Base-by-base conservation (phyloP, 2,888 invertebrate genomes). In the Caenorhabditis sp. region DNA sequence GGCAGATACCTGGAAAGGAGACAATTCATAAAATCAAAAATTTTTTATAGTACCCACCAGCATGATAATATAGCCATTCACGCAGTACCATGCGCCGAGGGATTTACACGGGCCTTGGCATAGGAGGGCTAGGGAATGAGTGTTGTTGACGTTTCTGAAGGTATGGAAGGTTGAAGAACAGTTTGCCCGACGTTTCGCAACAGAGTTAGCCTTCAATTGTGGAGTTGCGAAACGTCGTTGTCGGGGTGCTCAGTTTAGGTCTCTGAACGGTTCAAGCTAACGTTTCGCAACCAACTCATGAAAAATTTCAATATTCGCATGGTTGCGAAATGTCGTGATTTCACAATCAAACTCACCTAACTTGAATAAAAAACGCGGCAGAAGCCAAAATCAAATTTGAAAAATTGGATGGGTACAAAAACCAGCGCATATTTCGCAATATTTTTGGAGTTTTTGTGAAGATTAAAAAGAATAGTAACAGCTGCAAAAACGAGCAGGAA, bases 91-190 rank as follows among this genome's bases (percentile, higher is more conserved):
- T 2, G 71, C 47, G 3, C 68, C 68, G 0, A 72, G 18, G 11
- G n/a, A 44, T 47, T 72, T 71, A 24, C 72, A 80, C 6, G 61
- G 53, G 35, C 79, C 72, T 32, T 72, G 72, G 44, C 79, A 70
- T 56, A 80, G 60, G 0, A 80, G 24, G 2, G 79, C 79, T 37
- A 80, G 6, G 3, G 71, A 72, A 15, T 55, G 22, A 11, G 35
- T 68, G 56, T 80, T 80, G 22, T 72, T 67, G 9, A 80, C 72
- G 3, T 55, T 68, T 55, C 79, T 77, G n/a, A n/a, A n/a, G n/a
- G n/a, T n/a, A n/a, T n/a, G 62, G 47, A 47, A 47, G 47, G 2
- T n/a, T 20, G n/a, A 28, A 28, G 28, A 28, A 56, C n/a, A n/a
- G n/a, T n/a, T n/a, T n/a, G n/a, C n/a, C n/a, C n/a, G n/a, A n/a